Evolutionary conservation across 2,797 vertebrate genomes (phyloP).

Genomic region (Masticophis lateralis): DNA sequence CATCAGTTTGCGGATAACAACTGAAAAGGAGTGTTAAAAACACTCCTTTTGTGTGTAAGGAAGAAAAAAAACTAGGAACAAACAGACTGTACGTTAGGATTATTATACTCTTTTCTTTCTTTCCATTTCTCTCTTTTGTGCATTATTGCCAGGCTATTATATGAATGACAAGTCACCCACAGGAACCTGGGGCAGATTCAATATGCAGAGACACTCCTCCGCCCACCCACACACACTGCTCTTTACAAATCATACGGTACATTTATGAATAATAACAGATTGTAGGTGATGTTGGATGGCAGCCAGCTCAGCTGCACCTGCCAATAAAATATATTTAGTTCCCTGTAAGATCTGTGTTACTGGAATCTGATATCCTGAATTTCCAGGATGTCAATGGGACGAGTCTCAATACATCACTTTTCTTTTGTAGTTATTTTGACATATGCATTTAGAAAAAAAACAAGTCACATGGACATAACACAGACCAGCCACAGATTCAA

Average conservation of each 20-base stretch:
- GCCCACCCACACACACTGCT: not conserved
- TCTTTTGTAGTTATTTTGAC: not conserved
- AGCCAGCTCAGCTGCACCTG: not conserved
- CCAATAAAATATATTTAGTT: not conserved
- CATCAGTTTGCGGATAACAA: not conserved
- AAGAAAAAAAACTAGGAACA: slow-evolving; percentile 5
- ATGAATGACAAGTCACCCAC: not conserved
- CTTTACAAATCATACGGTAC: not conserved
- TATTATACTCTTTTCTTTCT: not conserved
- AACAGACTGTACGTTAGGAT: not conserved
- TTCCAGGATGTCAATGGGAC: not conserved
- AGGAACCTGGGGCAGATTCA: not conserved
- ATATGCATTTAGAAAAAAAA: not conserved
- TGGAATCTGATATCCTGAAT: not conserved
- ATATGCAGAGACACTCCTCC: not conserved
- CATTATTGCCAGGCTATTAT: not conserved
- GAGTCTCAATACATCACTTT: not conserved
- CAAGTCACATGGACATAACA: not conserved
- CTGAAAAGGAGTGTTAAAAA: not conserved
- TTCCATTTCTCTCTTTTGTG: slow-evolving; percentile 26
- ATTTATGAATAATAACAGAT: not conserved
- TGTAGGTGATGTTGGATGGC: not conserved
- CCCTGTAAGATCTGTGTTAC: not conserved
- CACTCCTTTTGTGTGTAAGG: not conserved
- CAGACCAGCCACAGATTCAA: not conserved